phyloP scores from a whole-genome alignment of 2,888 invertebrate genomes.

The Tanytarsus gracilentus region DNA sequence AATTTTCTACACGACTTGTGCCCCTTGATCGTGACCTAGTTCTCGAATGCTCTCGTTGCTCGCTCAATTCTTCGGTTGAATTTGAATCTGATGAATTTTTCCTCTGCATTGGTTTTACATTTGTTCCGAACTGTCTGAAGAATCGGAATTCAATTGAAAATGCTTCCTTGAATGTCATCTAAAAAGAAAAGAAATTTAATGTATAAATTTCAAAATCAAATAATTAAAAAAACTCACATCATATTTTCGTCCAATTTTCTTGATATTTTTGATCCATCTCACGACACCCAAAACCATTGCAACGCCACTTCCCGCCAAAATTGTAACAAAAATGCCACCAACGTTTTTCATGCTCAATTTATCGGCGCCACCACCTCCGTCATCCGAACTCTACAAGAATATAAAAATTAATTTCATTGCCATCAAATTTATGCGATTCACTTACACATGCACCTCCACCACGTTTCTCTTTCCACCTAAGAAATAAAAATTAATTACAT shows the following conservation, averaged over 20 bases:
- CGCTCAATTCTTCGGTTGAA: background rate
- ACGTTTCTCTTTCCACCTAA: constrained; percentile 72
- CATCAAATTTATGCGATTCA: constrained; percentile 34
- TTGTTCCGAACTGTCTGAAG: constrained; percentile 48
- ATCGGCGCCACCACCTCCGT: background rate
- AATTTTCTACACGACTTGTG: background rate
- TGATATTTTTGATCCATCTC: constrained; percentile 6
- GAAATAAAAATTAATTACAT: background rate
- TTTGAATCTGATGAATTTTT: constrained; percentile 11
- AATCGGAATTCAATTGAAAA: constrained; percentile 63
- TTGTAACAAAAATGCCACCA: constrained; percentile 17
- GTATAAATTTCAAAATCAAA: background rate
- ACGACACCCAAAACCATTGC: constrained; percentile 12
- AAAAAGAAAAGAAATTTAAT: constrained; percentile 24
- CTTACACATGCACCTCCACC: constrained; percentile 74
- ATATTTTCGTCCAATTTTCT: background rate
- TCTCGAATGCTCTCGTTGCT: constrained; percentile 6
- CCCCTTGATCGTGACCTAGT: background rate
- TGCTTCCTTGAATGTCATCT: constrained; percentile 57
- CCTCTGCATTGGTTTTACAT: constrained; percentile 4
- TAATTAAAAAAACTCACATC: background rate
- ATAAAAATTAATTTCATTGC: background rate
- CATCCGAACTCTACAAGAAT: background rate
- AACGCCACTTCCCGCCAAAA: background rate
- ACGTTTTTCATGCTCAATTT: constrained; percentile 17